Conservation (phyloP, 1,140 invertebrate species). For the Heliconius himera region DNA sequence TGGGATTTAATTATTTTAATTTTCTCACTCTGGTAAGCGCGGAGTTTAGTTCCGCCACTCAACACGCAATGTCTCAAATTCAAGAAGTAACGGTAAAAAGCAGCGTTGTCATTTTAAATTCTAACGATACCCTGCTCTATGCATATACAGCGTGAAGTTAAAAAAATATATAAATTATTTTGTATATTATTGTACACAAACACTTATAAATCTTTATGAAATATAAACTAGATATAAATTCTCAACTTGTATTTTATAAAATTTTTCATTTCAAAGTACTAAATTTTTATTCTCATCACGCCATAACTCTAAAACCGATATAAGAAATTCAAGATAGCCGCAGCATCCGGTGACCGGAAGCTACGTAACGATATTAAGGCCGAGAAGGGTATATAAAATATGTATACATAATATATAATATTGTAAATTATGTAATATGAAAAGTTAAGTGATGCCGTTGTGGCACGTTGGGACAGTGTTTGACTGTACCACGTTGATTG, state of each 20-base stretch:
- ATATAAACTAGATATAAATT: background rate
- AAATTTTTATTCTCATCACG: conserved; percentile 3
- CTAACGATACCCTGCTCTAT: too few species aligned
- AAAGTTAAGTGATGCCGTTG: too few species aligned
- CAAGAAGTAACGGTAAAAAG: too few species aligned
- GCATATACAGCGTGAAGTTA: too few species aligned
- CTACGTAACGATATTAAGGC: conserved; percentile 27
- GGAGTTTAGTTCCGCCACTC: too few species aligned
- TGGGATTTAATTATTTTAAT: too few species aligned
- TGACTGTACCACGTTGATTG: background rate
- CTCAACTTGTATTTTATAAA: background rate
- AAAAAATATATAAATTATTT: too few species aligned
- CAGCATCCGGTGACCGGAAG: conserved; percentile 33
- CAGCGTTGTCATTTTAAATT: too few species aligned
- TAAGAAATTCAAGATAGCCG: conserved; percentile 24
- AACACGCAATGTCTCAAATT: too few species aligned
- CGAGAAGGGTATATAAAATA: conserved; percentile 2
- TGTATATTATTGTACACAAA: background rate
- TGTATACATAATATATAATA: background rate
- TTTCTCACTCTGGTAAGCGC: too few species aligned
- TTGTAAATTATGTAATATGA: too few species aligned
- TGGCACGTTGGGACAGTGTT: too few species aligned
- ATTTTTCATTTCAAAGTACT: background rate
- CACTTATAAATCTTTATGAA: background rate
- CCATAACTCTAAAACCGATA: conserved; percentile 10